Evolutionary conservation across 2,113 vertebrate species (phyloP).

Genomic region (Pica pica): DNA sequence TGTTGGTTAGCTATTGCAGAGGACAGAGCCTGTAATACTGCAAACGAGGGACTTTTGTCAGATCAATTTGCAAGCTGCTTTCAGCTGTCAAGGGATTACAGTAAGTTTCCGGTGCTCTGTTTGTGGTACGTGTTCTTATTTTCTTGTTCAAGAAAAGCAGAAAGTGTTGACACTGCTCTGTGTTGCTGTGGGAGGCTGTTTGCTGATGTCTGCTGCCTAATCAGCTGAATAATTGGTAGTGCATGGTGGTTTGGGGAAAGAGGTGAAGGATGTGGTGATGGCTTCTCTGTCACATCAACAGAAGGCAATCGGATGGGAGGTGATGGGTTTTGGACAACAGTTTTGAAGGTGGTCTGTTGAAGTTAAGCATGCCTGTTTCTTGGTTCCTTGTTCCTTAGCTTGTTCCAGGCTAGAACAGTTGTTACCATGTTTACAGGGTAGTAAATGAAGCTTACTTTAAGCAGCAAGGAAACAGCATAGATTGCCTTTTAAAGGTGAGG

Average conservation of each 20-base stretch:
- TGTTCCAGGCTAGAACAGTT: neutral
- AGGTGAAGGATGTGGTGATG: neutral
- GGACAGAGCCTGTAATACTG: neutral
- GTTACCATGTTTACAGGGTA: neutral
- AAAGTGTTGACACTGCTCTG: neutral
- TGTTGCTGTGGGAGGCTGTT: neutral
- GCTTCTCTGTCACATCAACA: neutral
- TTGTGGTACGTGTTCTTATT: neutral
- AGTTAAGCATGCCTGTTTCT: neutral
- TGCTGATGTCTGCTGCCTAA: neutral
- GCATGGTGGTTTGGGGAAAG: neutral
- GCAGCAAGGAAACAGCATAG: neutral
- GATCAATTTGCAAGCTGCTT: constrained; percentile 11
- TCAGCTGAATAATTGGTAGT: neutral
- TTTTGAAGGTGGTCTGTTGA: neutral
- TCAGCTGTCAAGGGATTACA: constrained; percentile 2
- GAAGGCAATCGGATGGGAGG: neutral
- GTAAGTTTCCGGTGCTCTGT: neutral
- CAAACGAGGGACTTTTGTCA: neutral
- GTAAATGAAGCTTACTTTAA: neutral
- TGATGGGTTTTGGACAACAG: neutral
- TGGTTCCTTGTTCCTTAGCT: neutral
- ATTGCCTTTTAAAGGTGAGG: neutral
- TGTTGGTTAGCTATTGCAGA: neutral
- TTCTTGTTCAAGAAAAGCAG: neutral